Evolutionary conservation across 2,888 invertebrate species (phyloP).

Genomic region (Pristionchus maxplancki): DNA sequence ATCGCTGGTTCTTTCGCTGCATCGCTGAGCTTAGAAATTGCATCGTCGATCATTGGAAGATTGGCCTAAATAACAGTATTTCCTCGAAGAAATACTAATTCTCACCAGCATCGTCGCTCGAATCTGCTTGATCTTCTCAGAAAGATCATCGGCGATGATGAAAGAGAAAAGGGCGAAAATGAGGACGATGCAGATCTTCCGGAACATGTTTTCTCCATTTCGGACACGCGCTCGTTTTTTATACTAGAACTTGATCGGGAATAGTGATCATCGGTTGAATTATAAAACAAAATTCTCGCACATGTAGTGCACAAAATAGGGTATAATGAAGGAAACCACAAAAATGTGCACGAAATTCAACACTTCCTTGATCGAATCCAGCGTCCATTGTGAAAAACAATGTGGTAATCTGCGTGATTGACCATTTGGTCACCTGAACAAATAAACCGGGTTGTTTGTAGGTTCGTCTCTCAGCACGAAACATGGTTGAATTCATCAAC

Average conservation of each 20-base stretch:
- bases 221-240: no score
- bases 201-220: no score
- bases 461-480: background rate
- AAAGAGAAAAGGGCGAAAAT: no score
- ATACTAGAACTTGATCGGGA: no score
- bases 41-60: background rate
- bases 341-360: background rate
- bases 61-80: background rate
- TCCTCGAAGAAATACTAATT: background rate
- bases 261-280: no score
- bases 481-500: background rate
- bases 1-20: background rate
- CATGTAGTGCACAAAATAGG: background rate
- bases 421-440: background rate
- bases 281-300: background rate
- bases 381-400: background rate
- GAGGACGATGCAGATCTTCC: no score
- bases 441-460: constrained; percentile 5
- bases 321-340: background rate
- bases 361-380: background rate
- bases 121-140: background rate
- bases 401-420: no score
- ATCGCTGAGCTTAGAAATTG: background rate
- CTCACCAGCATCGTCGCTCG: background rate
- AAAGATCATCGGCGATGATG: no score